Evolutionary conservation across 53 echinoderm and acorn worm species (phyloP).

Genomic region (Hippasteria phrygiana): DNA sequence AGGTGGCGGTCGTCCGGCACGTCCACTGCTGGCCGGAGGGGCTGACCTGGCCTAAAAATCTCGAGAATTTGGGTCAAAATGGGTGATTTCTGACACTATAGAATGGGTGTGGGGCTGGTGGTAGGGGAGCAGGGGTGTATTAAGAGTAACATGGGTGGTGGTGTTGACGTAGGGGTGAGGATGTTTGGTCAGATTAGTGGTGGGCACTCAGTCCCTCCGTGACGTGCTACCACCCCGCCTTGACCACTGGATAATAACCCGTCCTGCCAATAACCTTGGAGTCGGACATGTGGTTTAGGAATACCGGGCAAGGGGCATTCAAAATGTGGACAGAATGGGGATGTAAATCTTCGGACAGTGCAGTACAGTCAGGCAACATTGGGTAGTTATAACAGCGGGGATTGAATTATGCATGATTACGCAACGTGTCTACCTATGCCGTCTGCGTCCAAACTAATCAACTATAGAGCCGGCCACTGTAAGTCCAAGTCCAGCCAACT

Average conservation of each 20-base stretch:
- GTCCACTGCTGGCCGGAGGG: constrained; percentile 48
- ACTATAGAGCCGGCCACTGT: background rate
- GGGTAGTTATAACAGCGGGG: background rate
- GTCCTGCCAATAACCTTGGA: constrained; percentile 55
- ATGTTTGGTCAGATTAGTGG: background rate
- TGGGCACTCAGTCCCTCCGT: constrained; percentile 2
- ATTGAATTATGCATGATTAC: constrained; percentile 59
- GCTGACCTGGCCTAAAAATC: background rate
- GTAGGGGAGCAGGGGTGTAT: background rate
- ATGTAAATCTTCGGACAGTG: constrained; percentile 16
- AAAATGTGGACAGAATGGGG: constrained; percentile 11
- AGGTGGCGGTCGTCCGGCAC: constrained; percentile 58
- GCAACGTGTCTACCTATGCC: constrained; percentile 31
- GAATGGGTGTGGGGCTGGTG: background rate
- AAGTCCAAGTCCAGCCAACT: constrained; percentile 51
- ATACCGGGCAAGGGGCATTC: constrained; percentile 46
- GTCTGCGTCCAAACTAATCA: constrained; percentile 58
- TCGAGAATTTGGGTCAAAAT: background rate
- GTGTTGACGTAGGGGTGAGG: background rate
- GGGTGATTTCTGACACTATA: background rate
- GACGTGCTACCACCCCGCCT: constrained; percentile 28
- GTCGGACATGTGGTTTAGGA: constrained; percentile 43
- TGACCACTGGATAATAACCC: constrained; percentile 33
- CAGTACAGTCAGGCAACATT: background rate
- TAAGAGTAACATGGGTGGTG: background rate